Evolutionary conservation across 2,797 vertebrate genomes (phyloP).

Genomic region (Bufotes viridis): DNA sequence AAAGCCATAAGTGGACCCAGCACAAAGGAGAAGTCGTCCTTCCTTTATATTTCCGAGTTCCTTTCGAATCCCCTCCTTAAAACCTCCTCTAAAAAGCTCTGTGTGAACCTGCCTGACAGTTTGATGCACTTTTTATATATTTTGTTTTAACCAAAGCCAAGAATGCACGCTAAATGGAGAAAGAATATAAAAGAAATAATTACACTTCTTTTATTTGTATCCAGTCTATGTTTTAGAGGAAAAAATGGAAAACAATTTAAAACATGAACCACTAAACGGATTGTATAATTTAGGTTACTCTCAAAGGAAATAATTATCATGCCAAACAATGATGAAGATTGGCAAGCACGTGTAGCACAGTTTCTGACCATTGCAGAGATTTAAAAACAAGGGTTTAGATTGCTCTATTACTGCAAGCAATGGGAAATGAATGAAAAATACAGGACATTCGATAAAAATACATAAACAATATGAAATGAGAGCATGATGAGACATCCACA

Average conservation of each 20-base stretch:
- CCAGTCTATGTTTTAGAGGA: neutral
- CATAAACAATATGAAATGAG: neutral
- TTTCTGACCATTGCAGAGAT: neutral
- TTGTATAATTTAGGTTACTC: neutral
- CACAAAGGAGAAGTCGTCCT: too few relatives aligned
- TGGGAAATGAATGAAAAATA: neutral
- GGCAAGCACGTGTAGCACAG: neutral
- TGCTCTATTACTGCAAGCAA: neutral
- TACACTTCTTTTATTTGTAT: neutral
- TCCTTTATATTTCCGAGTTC: too few relatives aligned
- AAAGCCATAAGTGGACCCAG: too few relatives aligned
- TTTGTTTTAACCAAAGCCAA: neutral
- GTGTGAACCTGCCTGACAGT: neutral
- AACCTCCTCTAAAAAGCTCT: too few relatives aligned
- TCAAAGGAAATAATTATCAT: neutral
- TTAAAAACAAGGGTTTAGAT: neutral
- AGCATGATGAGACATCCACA: too few relatives aligned
- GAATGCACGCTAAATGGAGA: neutral
- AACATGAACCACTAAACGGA: neutral
- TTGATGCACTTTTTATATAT: neutral
- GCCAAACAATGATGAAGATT: neutral
- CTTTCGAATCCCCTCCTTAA: too few relatives aligned
- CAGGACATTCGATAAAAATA: neutral
- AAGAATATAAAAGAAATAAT: neutral
- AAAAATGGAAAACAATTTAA: neutral